Base-by-base conservation (phyloP, 2,888 invertebrate species). In the Unio delphinus region DNA sequence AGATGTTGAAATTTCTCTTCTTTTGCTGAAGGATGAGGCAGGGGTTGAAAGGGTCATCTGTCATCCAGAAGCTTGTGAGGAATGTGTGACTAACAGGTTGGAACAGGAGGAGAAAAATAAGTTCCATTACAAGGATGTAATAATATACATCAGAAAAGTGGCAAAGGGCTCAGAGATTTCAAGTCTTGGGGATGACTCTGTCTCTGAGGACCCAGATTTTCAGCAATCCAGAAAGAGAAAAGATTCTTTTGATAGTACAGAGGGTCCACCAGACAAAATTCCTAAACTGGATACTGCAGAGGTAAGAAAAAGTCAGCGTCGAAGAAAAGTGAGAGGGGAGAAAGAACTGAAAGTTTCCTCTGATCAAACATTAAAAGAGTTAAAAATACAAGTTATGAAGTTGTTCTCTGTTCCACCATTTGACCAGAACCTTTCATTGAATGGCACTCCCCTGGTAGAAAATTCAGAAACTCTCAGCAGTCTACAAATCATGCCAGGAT, bases 371-470 rank as follows among this genome's bases (percentile, higher is more conserved):
- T 82, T 91, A 5, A 85, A 88, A 72, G 90, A 91, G 63, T 85
- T 91, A 58, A 91, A 91, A 81, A 81, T 90, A 28, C 82, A 90
- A 89, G 81, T 91, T 17, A 90, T 90, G 89, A 86, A 87, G 65
- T 68, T 85, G 60, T 90, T 90, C 78, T 84, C 86, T n/a, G 89
- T 90, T 17, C 87, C 90, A 20, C 89, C 90, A 4, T 90, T 87
- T 82, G 91, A 91, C 79, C 90, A 91, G 80, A 88, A 88, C 70
- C 77, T 91, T 65, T 82, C 80, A 20, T 69, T 89, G 23, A 81
- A 88, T 61, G 90, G 89, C 1, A 63, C 73, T 17, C 76, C 90
- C 23, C 72, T 78, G 26, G 86, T 85, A 45, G 87, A 89, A 65
- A 80, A 84, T 20, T 80, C 83, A n/a, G 71, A 72, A 26, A 79